Conservation (phyloP, 2,113 vertebrate genomes). For the Pelusios castaneus region DNA sequence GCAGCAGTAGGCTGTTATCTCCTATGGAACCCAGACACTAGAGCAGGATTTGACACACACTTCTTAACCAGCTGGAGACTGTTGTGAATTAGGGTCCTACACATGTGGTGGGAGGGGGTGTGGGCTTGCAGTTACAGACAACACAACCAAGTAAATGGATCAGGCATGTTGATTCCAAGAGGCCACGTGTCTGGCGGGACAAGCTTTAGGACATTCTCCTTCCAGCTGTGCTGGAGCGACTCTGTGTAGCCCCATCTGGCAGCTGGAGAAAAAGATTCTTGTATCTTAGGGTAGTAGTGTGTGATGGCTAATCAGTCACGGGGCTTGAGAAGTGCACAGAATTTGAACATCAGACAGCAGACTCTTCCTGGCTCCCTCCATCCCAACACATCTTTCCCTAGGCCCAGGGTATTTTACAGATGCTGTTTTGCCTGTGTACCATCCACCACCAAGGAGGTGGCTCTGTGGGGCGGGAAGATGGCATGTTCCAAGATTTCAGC, state of each 20-base stretch:
- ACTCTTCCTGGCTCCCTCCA: neutral
- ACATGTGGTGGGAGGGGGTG: neutral
- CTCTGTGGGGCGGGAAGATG: too few species aligned
- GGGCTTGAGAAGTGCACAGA: neutral
- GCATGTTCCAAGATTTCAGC: too few species aligned
- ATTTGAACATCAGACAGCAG: neutral
- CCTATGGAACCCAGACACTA: neutral
- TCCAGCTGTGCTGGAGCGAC: neutral
- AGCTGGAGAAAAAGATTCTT: neutral
- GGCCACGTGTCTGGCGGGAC: neutral
- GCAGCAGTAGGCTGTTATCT: too few species aligned
- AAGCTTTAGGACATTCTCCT: neutral
- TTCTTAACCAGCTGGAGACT: neutral
- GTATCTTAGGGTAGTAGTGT: neutral
- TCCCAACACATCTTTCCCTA: neutral
- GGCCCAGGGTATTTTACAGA: neutral
- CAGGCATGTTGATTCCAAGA: neutral
- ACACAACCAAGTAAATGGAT: neutral
- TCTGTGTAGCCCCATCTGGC: neutral
- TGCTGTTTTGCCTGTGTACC: too few species aligned
- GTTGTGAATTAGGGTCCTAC: neutral
- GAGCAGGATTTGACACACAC: neutral
- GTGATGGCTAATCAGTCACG: neutral
- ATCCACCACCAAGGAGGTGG: neutral
- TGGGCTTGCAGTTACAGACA: neutral